Evolutionary conservation across 2,113 vertebrate genomes (phyloP).

Genomic region (Cottus gobio): DNA sequence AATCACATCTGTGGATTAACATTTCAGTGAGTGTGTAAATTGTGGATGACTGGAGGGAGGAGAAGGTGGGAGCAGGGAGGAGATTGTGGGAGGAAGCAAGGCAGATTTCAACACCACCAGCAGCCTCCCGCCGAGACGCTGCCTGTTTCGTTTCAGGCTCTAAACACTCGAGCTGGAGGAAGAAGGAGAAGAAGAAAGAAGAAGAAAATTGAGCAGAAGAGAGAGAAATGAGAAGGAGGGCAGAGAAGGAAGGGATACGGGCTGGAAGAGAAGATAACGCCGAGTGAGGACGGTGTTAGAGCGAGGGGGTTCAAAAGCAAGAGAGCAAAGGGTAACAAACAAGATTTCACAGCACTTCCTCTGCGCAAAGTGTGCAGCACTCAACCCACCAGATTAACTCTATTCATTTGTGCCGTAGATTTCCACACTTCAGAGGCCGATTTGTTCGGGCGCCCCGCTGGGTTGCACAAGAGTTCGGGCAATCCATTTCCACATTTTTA

Average conservation of each 20-base stretch:
- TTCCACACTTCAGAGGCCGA: constrained; percentile 60
- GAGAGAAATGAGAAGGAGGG: not conserved
- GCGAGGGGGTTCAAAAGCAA: constrained; percentile 15
- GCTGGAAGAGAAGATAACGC: not conserved
- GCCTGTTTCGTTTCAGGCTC: constrained; percentile 48
- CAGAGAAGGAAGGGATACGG: not conserved
- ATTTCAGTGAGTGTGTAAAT: constrained; percentile 44
- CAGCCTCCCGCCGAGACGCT: constrained; percentile 41
- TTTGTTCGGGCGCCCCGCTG: constrained; percentile 55
- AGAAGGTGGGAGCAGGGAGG: constrained; percentile 46
- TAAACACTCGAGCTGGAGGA: constrained; percentile 13
- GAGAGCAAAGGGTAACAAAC: constrained; percentile 57
- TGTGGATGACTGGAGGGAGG: constrained; percentile 53
- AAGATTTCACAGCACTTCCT: constrained; percentile 59
- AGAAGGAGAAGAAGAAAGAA: not conserved
- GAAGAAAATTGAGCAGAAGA: not conserved
- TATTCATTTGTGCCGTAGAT: constrained; percentile 61
- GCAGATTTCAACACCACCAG: constrained; percentile 25
- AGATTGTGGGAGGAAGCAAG: constrained; percentile 33
- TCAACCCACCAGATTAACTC: constrained; percentile 59
- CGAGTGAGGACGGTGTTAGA: not conserved
- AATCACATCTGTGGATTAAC: constrained; percentile 37
- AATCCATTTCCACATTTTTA: constrained; percentile 31
- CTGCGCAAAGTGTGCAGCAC: constrained; percentile 27
- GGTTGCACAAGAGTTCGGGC: constrained; percentile 12